Evolutionary conservation across 2,113 vertebrate species (phyloP).

Genomic region (Thomomys bottae): DNA sequence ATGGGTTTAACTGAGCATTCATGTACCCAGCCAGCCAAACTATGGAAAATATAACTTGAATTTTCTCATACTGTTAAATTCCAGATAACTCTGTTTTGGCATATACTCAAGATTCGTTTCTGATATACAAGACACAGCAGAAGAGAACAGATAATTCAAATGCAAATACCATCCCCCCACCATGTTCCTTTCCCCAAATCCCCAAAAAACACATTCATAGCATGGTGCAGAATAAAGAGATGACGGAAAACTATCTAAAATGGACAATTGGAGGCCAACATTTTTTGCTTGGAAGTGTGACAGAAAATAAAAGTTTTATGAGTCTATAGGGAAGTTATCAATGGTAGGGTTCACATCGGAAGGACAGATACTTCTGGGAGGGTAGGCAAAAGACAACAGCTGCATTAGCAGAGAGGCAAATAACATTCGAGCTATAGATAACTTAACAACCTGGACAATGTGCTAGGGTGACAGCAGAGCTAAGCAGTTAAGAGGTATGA

Average conservation of each 20-base stretch:
- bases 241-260: neutral
- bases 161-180: neutral
- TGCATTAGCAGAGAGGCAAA: neutral
- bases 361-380: neutral
- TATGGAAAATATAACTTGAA: neutral
- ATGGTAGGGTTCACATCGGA: neutral
- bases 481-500: neutral
- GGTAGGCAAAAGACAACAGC: neutral
- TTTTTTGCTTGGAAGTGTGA: constrained; percentile 2
- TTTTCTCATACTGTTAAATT: neutral
- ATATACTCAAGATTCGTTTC: constrained; percentile 13
- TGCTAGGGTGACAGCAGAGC: neutral
- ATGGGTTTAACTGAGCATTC: neutral
- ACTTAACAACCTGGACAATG: neutral
- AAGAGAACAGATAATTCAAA: constrained; percentile 43
- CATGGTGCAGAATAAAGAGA: neutral
- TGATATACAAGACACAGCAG: neutral
- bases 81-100: neutral
- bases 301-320: neutral
- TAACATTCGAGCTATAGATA: neutral
- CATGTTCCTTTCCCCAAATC: neutral
- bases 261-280: neutral
- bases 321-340: neutral
- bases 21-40: neutral
- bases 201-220: neutral